Evolutionary conservation across 2,797 vertebrate species (phyloP), one percentile per base, ranked within the genome.

Genomic region (Platalea minor): DNA sequence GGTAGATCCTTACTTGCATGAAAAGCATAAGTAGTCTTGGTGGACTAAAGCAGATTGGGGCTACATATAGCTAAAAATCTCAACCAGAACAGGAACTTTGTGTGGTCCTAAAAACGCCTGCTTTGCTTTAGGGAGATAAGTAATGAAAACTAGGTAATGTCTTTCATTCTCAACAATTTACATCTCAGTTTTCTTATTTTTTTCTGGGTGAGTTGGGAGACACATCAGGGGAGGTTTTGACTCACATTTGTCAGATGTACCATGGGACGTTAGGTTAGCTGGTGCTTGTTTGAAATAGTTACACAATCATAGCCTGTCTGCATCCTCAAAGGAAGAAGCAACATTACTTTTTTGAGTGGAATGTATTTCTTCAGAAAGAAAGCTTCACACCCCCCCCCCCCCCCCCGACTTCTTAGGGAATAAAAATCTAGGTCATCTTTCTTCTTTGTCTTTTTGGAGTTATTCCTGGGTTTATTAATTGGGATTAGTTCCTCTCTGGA

Each of bases 381-480:
- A n/a, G 12, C 35, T 35, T 35, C 35, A 35, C 35, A 35, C 35
- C 37, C 37, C 37, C 37, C 37, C 37, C 37, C 37, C 37, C 37
- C 37, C 41, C 41, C 25, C 17, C 48, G 46, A 81, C 69, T 88
- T 84, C 64, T 78, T 56, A 23, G 48, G 70, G 63, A 63, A 69
- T 82, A 91, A 54, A 88, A 90, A 91, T 84, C 79, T 63, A 85
- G 85, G 74, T 69, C 43, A 45, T 88, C 46, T 85, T 91, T 96
- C 61, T 93, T 73, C 51, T 91, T 86, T 80, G 60, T 87, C 45
- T 77, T 95, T 85, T 72, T 72, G 19, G 85, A 94, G 57, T 91
- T 89, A 93, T 63, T 96, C 33, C 50, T 91, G 29, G 20, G 78
- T 94, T 93, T 95, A 79, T 91, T 93, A 88, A 82, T 88, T 69